phyloP scores from a whole-genome alignment of 2,888 invertebrate genomes.

The Aplocera efformata region DNA sequence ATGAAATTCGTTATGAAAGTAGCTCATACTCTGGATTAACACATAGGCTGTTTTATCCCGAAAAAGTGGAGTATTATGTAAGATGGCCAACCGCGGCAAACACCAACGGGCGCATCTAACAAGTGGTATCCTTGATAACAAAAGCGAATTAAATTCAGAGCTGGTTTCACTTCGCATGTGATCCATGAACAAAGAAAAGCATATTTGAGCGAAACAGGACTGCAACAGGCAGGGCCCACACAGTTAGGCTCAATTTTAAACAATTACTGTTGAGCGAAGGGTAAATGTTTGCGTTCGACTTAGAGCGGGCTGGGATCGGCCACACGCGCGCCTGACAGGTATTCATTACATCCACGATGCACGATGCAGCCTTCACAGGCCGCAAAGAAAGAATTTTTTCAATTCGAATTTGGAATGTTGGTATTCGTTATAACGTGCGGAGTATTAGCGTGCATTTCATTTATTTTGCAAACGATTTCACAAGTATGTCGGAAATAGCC shows the following conservation, averaged over 20 bases:
- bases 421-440: too few species aligned
- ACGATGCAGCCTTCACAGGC: conserved; percentile 46
- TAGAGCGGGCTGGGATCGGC: conserved; percentile 67
- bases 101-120: too few species aligned
- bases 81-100: too few species aligned
- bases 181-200: conserved; percentile 61
- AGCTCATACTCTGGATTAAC: too few species aligned
- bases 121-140: conserved; percentile 25
- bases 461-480: too few species aligned
- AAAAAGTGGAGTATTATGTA: too few species aligned
- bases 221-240: conserved; percentile 73
- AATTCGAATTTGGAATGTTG: neutral
- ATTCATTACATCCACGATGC: conserved; percentile 75
- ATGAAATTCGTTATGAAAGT: too few species aligned
- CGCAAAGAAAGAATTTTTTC: conserved; percentile 14
- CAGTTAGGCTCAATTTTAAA: conserved; percentile 81
- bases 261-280: conserved; percentile 78
- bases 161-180: conserved; percentile 51
- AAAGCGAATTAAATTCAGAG: conserved; percentile 8
- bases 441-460: too few species aligned
- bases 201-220: conserved; percentile 52
- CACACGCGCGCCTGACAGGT: conserved; percentile 78
- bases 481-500: too few species aligned
- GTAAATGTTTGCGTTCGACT: conserved; percentile 80
- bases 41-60: too few species aligned